A percentile compares a stretch with the other conserved stretches of the same genome.
Evolutionary conservation across 2,113 vertebrate genomes (phyloP).

Genomic region (Urocynchramus pylzowi): DNA sequence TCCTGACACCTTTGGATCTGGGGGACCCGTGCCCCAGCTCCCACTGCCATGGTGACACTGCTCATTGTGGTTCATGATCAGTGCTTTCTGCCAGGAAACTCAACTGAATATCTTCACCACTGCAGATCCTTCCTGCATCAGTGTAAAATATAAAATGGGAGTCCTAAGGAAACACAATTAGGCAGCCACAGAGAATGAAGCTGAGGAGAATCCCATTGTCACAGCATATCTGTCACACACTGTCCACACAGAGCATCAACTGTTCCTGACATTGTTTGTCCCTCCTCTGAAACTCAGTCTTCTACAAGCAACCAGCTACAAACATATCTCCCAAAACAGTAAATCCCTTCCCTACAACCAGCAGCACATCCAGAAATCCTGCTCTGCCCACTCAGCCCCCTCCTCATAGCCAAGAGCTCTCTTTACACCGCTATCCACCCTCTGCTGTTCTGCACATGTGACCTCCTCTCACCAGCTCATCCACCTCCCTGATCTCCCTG

Average conservation of each 20-base stretch:
- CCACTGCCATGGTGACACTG: neutral
- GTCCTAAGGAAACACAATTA: neutral
- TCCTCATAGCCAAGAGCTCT: neutral
- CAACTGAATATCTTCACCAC: neutral
- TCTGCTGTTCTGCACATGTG: neutral
- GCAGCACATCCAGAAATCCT: neutral
- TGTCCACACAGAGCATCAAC: neutral
- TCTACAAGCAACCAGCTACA: neutral
- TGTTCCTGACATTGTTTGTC: neutral
- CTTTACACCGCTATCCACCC: fast-evolving
- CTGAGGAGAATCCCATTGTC: neutral
- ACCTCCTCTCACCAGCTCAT: neutral
- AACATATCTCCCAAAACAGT: neutral
- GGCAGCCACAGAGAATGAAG: neutral
- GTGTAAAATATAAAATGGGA: neutral
- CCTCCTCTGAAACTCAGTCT: neutral
- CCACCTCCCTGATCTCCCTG: fast-evolving
- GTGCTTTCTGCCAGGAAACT: neutral
- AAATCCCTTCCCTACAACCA: neutral
- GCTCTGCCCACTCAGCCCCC: neutral
- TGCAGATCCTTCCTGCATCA: neutral
- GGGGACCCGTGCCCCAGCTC: neutral
- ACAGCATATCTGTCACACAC: neutral
- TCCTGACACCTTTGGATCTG: neutral
- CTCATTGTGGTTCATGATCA: neutral